Percentiles rank a stretch among this genome's conserved stretches.
Evolutionary conservation across 2,888 invertebrate genomes (phyloP).

Genomic region (Biston betularia): DNA sequence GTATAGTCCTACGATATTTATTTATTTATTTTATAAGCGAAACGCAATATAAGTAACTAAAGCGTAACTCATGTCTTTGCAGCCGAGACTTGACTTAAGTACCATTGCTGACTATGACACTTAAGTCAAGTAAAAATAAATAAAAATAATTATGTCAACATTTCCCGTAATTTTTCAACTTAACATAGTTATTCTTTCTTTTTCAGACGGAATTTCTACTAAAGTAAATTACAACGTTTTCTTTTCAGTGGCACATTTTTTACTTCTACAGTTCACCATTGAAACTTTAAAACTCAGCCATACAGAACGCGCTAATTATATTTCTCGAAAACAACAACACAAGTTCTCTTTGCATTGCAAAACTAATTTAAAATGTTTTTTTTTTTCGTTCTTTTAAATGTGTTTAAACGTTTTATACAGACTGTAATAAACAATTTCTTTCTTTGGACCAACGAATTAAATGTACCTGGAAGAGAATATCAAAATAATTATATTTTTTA

Average conservation of each 20-base stretch:
- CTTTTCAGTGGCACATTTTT: neutral
- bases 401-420: neutral
- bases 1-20: too few relatives aligned
- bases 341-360: neutral
- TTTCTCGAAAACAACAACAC: conserved; percentile 8
- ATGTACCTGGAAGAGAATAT: too few relatives aligned
- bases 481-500: too few relatives aligned
- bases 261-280: neutral
- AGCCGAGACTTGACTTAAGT: too few relatives aligned
- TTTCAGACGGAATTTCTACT: neutral
- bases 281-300: conserved; percentile 5
- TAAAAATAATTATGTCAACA: too few relatives aligned
- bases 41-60: too few relatives aligned
- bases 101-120: too few relatives aligned
- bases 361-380: conserved; percentile 21
- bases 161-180: neutral
- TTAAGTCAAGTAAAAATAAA: too few relatives aligned
- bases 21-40: too few relatives aligned
- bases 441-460: neutral
- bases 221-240: neutral
- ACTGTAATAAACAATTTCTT: conserved; percentile 20
- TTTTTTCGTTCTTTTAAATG: conserved; percentile 15
- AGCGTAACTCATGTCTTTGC: too few relatives aligned
- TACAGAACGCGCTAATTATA: conserved; percentile 16
- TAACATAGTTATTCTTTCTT: neutral